Evolutionary conservation across 2,797 vertebrate genomes (phyloP).

Genomic region (Onychomys arenicola): DNA sequence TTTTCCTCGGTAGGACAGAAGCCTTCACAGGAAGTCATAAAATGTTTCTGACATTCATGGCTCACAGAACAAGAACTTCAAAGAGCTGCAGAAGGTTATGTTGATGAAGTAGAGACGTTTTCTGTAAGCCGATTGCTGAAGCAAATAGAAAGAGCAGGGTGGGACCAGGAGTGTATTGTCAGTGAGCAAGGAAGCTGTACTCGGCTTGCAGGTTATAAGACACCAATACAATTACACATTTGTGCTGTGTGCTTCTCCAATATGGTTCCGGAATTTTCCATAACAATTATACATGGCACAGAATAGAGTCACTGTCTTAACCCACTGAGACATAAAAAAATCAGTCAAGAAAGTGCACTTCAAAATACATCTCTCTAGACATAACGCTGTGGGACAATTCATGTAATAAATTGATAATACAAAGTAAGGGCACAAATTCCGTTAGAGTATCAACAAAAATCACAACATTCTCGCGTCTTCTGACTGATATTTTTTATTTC

Average conservation of each 20-base stretch:
- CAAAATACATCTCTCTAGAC: not conserved
- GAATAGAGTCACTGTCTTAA: slow-evolving; percentile 45
- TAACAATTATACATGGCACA: slow-evolving; percentile 48
- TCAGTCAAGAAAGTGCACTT: slow-evolving; percentile 70
- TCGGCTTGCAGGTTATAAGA: slow-evolving; percentile 69
- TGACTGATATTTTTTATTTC: too few relatives aligned
- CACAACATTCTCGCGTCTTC: not conserved
- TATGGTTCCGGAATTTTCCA: slow-evolving; percentile 71
- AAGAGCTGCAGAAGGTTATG: slow-evolving; percentile 80
- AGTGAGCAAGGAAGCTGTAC: slow-evolving; percentile 72
- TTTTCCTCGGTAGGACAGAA: slow-evolving; percentile 79
- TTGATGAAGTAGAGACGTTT: slow-evolving; percentile 81
- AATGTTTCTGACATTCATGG: slow-evolving; percentile 82
- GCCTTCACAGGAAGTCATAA: slow-evolving; percentile 70
- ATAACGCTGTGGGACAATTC: not conserved
- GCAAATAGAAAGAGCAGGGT: slow-evolving; percentile 34
- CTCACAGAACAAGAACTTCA: slow-evolving; percentile 81
- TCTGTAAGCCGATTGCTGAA: slow-evolving; percentile 78
- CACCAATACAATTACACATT: slow-evolving; percentile 59
- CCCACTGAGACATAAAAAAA: slow-evolving; percentile 70
- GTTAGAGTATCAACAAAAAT: slow-evolving; percentile 11
- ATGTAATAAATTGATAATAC: not conserved
- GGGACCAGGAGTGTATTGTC: slow-evolving; percentile 65
- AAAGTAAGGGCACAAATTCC: not conserved
- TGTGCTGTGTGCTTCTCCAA: slow-evolving; percentile 69